Evolutionary conservation across 2,888 invertebrate genomes (phyloP).

Genomic region (Germaria angustata): DNA sequence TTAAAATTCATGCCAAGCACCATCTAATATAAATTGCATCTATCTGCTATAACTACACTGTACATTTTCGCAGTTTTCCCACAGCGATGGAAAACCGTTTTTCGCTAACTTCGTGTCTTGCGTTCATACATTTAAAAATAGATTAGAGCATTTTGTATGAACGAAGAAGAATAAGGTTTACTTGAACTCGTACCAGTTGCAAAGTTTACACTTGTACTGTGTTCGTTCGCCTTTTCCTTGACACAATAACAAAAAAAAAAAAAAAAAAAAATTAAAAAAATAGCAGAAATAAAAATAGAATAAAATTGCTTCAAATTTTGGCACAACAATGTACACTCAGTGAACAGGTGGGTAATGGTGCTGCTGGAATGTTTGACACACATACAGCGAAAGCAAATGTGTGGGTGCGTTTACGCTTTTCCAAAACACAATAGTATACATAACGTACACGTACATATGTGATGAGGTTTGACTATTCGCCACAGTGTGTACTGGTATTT

Average conservation of each 20-base stretch:
- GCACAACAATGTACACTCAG: neutral
- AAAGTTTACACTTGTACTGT: neutral
- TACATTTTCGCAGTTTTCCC: too few relatives aligned
- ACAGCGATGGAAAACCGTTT: too few relatives aligned
- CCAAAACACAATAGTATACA: neutral
- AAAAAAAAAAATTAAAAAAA: neutral
- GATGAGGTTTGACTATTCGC: slow-evolving; percentile 29
- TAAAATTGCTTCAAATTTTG: neutral
- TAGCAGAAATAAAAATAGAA: neutral
- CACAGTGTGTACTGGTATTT: neutral
- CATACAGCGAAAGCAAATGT: neutral
- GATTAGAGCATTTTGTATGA: too few relatives aligned
- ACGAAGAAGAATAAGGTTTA: too few relatives aligned
- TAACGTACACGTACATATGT: neutral
- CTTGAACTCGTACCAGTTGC: too few relatives aligned
- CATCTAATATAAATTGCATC: too few relatives aligned
- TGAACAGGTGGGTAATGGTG: slow-evolving; percentile 14
- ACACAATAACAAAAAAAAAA: neutral
- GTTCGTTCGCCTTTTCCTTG: neutral
- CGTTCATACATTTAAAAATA: too few relatives aligned
- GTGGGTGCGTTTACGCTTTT: neutral
- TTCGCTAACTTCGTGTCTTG: too few relatives aligned
- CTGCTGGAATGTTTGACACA: neutral
- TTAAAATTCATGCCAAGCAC: too few relatives aligned
- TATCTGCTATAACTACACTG: too few relatives aligned